Evolutionary conservation across 2,113 vertebrate species (phyloP), one percentile per base, ranked within the genome.

Genomic region (Halichoerus grypus): DNA sequence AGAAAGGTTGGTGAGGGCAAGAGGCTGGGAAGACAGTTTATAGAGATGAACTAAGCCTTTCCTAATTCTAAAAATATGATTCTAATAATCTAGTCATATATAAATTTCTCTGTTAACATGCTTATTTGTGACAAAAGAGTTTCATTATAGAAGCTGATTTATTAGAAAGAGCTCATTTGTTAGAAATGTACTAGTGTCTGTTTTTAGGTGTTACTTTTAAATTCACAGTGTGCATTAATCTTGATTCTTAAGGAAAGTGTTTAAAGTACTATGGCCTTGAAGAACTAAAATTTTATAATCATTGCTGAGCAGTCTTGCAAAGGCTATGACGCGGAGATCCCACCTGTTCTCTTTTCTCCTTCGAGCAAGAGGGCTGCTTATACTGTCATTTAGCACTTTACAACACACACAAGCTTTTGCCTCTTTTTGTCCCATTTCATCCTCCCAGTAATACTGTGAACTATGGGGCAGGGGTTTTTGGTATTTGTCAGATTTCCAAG

Each of bases 401-500:
- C 3, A n/a, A 55, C 39, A 53, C 49, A 5, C 63, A 18, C 36
- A 26, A 12, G 10, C 39, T 49, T 85, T 85, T n/a, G 55, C 63
- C 36, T 88, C 69, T 67, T 72, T 93, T 36, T 51, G 46, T 79
- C 76, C 63, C 49, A 7, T 81, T 81, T 51, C 31, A 59, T 82
- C 24, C 39, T 86, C 57, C 46, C 49, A 19, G 5, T 76, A 76
- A 63, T 59, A n/a, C 26, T 57, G 53, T 81, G 71, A 89, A 39
- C 12, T 72, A n/a, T 72, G 26, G 36, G 55, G 39, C 21, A 72
- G 36, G 21, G 5, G 21, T 28, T 53, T 65, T 94, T 74, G 51
- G 71, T 57, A 59, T 61, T 72, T 94, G 83, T 79, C 83, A 84
- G 19, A 74, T 74, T 98, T 98, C 97, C 85, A 57, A 95, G 96